Base-by-base conservation (phyloP, 2,797 vertebrate species). In the Steatocranus sp. region DNA sequence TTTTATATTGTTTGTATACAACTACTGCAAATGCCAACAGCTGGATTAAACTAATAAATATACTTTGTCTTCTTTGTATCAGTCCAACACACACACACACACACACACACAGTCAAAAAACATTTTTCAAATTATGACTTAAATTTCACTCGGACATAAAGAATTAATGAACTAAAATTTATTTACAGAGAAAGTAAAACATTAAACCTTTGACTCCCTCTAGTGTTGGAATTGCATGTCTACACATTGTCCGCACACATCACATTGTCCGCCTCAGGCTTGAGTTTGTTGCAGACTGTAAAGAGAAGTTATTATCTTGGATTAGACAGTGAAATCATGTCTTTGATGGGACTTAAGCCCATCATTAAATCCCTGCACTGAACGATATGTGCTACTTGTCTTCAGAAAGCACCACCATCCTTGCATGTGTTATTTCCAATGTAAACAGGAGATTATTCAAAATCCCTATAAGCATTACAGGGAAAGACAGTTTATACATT, bases 31-130 rank as follows among this genome's bases (percentile, higher is more conserved):
- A 94, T 93, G 94, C 92, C 93, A 95, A 95, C 90, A 91, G 90
- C 92, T 95, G 94, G 94, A 96, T 95, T 95, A 95, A 96, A 96
- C 92, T 82, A 78, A 83, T 93, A 50, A 90, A 90, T 80, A 86
- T 75, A 78, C 11, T 75, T 61, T 30, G 79, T 84, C 63, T 91
- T 89, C 30, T 89, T 84, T 88, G 23, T 66, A 50, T 77, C 56
- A 63, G 15, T 73, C 66, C 43, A 46, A 48, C 23, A 10, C 25
- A 20, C 58, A 3, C 50, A 6, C 15, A n/a, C n/a, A n/a, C n/a
- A n/a, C n/a, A 23, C 32, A n/a, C 18, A 68, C 4, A 70, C 25
- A 81, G 48, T 75, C 4, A 88, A 87, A 90, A 83, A 38, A 38
- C 61, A 23, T 66, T 17, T 48, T 25, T 43, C 38, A 43, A 43